Base-by-base conservation (phyloP, 2,797 vertebrate species). In the Heteromormyrus szaboi region DNA sequence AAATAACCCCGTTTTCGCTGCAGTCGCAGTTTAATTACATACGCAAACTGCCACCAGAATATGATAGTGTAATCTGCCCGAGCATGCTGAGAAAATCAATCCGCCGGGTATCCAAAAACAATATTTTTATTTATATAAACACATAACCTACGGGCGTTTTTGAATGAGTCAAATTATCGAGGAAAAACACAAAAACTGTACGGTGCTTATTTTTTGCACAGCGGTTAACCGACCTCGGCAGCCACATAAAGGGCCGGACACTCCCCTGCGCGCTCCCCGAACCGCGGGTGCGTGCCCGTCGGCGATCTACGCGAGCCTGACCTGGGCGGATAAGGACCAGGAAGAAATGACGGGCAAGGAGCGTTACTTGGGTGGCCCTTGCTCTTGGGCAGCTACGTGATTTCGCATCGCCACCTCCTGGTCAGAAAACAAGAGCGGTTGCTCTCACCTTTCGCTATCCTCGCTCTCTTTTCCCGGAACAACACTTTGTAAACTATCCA, bases 381-480 rank as follows among this genome's bases (percentile, higher is more conserved):
- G 25, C 37, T 29, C 29, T 3, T 11, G 12, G 87, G 33, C 11
- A 33, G n/a, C 53, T 54, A 9, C 83, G 19, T 91, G 91, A 93
- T 90, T 96, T 93, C 94, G 93, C 90, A 95, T 95, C 94, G 95
- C 96, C 96, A 96, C 93, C 96, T 96, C 93, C 95, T 94, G 96
- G 94, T 90, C 90, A 48, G 90, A 48, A 68, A 33, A 14, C 29
- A 33, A 33, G 25, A 85, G 25, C 6, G 76, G n/a, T 53, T 12
- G 37, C 17, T 44, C 19, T 65, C 79, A 83, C 79, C 79, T 83
- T 46, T 44, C 6, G 33, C 44, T 48, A 19, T 44, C n/a, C 79
- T 83, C 79, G 2, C 41, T 44, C 6, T 46, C 11, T 68, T 59
- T 14, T 1, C 62, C 62, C 68, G n/a, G 68, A 22, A 37, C 14